These are phyloP conservation scores for Aphrophora alni DNA, from an alignment of 2,888 invertebrate species.

Conservation along the genomic window DNA sequence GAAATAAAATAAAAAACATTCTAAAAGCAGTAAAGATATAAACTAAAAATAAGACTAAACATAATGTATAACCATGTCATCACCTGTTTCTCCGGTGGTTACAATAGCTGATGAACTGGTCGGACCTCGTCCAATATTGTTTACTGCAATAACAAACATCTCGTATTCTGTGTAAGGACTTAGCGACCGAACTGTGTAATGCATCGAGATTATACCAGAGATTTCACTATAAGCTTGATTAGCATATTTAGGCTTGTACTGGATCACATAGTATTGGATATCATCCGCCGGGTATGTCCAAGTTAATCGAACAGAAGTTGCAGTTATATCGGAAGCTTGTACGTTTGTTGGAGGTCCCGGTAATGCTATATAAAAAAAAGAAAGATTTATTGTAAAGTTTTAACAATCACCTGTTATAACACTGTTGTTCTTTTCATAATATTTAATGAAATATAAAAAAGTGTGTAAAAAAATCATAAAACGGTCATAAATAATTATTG, in stretches of 20 bases:
- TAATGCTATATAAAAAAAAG: conserved; percentile 68
- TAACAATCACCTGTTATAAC: too few relatives aligned
- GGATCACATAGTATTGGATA: conserved; percentile 94
- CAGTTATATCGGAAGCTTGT: conserved; percentile 90
- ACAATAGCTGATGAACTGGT: conserved; percentile 88
- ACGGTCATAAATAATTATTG: too few relatives aligned
- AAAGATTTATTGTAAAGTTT: too few relatives aligned
- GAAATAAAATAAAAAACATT: too few relatives aligned
- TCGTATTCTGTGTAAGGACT: conserved; percentile 97
- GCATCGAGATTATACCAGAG: conserved; percentile 90
- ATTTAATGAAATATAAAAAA: too few relatives aligned
- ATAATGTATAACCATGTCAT: conserved; percentile 51
- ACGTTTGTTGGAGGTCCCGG: conserved; percentile 92
- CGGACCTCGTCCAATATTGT: conserved; percentile 91
- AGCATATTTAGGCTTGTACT: conserved; percentile 94
- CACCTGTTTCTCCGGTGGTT: conserved; percentile 97
- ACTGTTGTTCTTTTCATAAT: too few relatives aligned
- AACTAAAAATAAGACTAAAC: too few relatives aligned
- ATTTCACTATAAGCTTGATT: conserved; percentile 92
- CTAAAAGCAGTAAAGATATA: too few relatives aligned
- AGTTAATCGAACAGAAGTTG: conserved; percentile 88
- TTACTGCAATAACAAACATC: conserved; percentile 94
- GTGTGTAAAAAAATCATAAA: too few relatives aligned
- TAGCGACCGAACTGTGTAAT: conserved; percentile 87
- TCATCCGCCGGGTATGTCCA: conserved; percentile 94